Conservation (phyloP, 2,888 invertebrate genomes). For the Thera obeliscata region DNA sequence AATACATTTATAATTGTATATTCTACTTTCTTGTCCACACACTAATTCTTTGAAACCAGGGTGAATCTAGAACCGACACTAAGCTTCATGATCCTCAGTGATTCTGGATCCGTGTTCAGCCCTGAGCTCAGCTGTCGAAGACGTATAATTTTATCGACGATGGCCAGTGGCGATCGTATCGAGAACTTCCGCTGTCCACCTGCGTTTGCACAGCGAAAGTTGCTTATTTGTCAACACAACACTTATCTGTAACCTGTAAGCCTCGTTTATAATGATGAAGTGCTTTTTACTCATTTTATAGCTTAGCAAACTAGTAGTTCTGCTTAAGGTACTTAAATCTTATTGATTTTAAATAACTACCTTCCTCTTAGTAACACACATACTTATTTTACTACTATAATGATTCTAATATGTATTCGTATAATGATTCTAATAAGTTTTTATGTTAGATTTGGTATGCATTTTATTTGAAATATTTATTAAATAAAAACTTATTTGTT, state of each 20-base stretch:
- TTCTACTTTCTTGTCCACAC: no score
- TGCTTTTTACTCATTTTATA: conserved; percentile 31
- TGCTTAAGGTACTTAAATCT: neutral
- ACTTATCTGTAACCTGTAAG: conserved; percentile 41
- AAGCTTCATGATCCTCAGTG: neutral
- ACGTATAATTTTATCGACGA: conserved; percentile 55
- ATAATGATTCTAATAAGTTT: neutral
- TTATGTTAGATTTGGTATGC: neutral
- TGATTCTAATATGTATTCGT: neutral
- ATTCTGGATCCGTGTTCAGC: conserved; percentile 37
- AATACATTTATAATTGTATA: neutral
- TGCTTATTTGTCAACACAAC: conserved; percentile 70
- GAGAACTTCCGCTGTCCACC: conserved; percentile 54
- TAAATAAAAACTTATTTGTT: conserved; percentile 38
- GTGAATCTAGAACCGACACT: neutral
- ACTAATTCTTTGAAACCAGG: no score
- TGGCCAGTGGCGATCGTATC: conserved; percentile 49
- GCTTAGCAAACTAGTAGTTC: conserved; percentile 1
- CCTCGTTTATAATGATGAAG: conserved; percentile 34
- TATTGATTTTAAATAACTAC: neutral
- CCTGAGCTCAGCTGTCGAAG: conserved; percentile 41
- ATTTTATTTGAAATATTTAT: neutral
- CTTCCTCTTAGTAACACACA: neutral
- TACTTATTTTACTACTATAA: no score
- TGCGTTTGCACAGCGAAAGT: conserved; percentile 72